phyloP scores from a whole-genome alignment of 92 coral and sea anemone species.

The Zoanthus sansibaricus region DNA sequence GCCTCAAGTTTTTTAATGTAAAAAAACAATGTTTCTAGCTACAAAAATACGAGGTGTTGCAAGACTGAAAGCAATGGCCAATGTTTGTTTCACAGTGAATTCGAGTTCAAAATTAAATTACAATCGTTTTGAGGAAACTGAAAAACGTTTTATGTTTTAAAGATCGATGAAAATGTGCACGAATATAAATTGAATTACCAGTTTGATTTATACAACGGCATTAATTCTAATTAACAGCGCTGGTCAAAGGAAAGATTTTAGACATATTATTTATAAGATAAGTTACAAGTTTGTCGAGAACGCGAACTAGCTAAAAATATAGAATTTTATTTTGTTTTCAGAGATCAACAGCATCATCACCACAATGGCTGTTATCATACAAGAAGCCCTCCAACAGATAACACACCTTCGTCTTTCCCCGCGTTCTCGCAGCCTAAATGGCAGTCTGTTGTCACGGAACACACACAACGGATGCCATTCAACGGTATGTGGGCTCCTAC shows the following conservation, averaged over 20 bases:
- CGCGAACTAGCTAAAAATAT: not conserved
- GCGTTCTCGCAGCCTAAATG: slow-evolving; percentile 39
- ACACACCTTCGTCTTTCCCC: slow-evolving; percentile 14
- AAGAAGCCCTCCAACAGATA: slow-evolving; percentile 12
- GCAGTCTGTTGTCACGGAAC: slow-evolving; percentile 29
- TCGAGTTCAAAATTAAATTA: too few relatives aligned
- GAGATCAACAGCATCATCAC: slow-evolving; percentile 42
- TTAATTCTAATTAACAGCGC: too few relatives aligned
- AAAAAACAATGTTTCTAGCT: too few relatives aligned
- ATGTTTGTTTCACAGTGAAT: too few relatives aligned
- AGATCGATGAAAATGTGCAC: too few relatives aligned
- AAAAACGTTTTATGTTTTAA: too few relatives aligned
- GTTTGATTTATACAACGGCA: too few relatives aligned
- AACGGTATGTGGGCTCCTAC: slow-evolving; percentile 9
- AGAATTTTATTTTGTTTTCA: not conserved
- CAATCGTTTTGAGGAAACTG: too few relatives aligned
- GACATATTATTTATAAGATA: not conserved
- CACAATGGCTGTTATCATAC: slow-evolving; percentile 36
- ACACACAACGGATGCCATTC: slow-evolving; percentile 29
- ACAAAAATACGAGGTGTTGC: too few relatives aligned
- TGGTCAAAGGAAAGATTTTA: not conserved
- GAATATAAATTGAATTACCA: too few relatives aligned
- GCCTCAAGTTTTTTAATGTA: too few relatives aligned
- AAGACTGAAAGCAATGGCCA: too few relatives aligned
- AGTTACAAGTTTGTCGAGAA: not conserved